These are phyloP conservation scores for Cataglyphis cursor DNA, from an alignment of 2,888 invertebrate species.

Conservation along the genomic window DNA sequence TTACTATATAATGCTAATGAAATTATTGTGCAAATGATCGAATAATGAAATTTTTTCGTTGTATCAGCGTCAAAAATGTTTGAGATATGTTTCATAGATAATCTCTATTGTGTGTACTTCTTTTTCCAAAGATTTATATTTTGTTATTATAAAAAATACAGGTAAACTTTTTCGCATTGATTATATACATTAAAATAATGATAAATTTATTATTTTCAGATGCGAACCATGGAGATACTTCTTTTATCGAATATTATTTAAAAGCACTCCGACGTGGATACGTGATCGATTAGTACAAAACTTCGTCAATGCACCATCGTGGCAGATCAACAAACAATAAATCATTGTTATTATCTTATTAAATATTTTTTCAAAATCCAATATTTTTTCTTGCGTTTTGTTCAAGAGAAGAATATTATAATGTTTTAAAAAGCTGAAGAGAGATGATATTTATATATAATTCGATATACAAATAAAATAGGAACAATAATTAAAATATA, in stretches of 20 bases:
- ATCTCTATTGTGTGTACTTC: neutral
- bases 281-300: slow-evolving; percentile 89
- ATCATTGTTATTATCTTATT: slow-evolving; percentile 9
- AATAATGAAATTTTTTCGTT: neutral
- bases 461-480: neutral
- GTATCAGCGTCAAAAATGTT: neutral
- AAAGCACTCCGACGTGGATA: slow-evolving; percentile 88
- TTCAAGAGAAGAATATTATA: neutral
- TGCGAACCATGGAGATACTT: slow-evolving; percentile 90
- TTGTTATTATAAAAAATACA: neutral
- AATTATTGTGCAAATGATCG: neutral
- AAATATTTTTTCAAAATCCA: neutral
- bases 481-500: neutral
- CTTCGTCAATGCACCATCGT: slow-evolving; percentile 90
- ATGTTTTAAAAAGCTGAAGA: neutral
- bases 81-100: neutral
- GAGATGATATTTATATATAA: neutral
- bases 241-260: slow-evolving; percentile 90
- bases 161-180: neutral
- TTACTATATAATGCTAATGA: neutral
- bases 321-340: slow-evolving; percentile 70
- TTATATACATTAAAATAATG: neutral
- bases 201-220: slow-evolving; percentile 66
- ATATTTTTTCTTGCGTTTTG: neutral
- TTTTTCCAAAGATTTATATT: neutral